Evolutionary conservation across 2,113 vertebrate genomes (phyloP), one percentile per base, ranked within the genome.

Genomic region (Lasiurus borealis): DNA sequence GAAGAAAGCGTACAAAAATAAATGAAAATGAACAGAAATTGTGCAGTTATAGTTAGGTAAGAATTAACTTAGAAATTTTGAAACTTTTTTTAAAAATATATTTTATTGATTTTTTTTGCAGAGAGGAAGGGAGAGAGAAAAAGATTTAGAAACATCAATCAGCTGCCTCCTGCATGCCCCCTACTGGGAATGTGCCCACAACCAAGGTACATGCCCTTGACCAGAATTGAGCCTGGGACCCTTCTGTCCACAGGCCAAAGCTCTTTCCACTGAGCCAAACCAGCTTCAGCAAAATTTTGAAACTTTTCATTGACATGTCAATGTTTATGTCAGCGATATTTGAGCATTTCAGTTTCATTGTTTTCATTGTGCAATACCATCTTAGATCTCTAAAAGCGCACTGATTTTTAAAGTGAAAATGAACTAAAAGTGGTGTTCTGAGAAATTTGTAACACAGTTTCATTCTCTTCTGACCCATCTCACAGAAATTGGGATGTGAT

Each of bases 361-460:
- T 84, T 78, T 69, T 54, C 13, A 48, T 90, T 84, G 83, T 71
- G 13, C 34, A 34, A 92, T 80, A 27, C 2, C 2, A 71, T 81
- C 88, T 29, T 88, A 18, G 69, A 14, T 85, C 57, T 40, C 9
- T 88, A 46, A 88, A 90, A 81, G 3, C 78, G 19, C 10, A 87
- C 66, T 71, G 75, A 54, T 48, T 81, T 91, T 93, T 91, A 93
- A 89, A 92, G 68, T 92, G 87, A 94, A 88, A 90, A 54, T 48
- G 31, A 86, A 80, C 15, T 44, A 54, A 95, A 95, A 87, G 69
- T 66, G 75, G 78, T 87, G 12, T 23, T 73, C 62, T 92, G 93
- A 94, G 50, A 92, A 69, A 90, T 76, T 75, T 21, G 29, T 59
- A 66, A 85, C 50, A 69, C 36, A 88, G 71, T 95, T 82, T 25